A percentile compares a stretch with the other conserved stretches of the same genome.
Conservation (phyloP, 2,797 vertebrate genomes). For the Limosa lapponica region DNA sequence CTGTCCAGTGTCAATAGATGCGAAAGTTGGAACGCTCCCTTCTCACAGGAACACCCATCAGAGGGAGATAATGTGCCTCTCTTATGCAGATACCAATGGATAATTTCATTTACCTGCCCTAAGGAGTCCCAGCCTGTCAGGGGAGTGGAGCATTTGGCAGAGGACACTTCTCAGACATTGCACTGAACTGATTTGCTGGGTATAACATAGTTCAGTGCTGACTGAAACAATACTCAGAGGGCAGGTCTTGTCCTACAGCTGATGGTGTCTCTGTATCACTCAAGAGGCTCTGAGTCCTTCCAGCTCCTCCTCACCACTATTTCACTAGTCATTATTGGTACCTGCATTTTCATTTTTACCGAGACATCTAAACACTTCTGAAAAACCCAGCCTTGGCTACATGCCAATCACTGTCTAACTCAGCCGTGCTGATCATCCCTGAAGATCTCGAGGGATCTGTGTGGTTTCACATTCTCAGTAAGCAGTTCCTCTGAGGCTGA, state of each 20-base stretch:
- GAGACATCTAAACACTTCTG: background rate
- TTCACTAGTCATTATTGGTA: background rate
- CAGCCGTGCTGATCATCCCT: background rate
- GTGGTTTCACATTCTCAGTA: slow-evolving; percentile 11
- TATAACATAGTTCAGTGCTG: background rate
- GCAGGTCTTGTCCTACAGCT: background rate
- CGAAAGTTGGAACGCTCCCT: background rate
- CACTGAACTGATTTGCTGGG: background rate
- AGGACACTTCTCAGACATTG: background rate
- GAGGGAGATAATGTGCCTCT: background rate
- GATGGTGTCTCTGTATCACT: background rate
- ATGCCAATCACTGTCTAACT: background rate
- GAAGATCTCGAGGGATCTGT: background rate
- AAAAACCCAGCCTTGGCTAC: background rate
- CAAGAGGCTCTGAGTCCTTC: background rate
- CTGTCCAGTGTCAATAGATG: background rate
- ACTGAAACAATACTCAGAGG: background rate
- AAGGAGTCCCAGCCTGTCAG: background rate
- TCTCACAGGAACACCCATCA: background rate
- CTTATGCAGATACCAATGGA: background rate
- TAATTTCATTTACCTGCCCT: background rate
- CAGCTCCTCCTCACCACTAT: background rate
- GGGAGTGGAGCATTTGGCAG: background rate
- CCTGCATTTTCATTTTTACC: background rate
- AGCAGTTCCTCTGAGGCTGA: background rate